Evolutionary conservation across 2,888 invertebrate species (phyloP).

Genomic region (Lysandra coridon): DNA sequence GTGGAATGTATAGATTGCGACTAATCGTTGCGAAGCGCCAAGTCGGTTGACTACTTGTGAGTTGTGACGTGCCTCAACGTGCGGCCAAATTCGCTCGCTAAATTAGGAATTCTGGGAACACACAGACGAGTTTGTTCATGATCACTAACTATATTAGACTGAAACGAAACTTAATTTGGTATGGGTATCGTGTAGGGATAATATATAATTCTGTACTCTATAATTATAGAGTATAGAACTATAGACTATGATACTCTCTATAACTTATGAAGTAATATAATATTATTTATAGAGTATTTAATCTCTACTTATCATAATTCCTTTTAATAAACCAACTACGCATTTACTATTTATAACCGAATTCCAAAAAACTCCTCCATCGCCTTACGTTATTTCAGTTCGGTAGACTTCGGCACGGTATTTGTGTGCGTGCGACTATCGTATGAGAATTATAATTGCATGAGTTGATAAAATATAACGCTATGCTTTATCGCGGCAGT

Average conservation of each 20-base stretch:
- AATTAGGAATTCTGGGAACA: constrained; percentile 24
- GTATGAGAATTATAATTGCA: too few species aligned
- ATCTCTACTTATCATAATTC: too few species aligned
- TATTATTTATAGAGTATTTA: too few species aligned
- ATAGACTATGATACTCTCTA: background rate
- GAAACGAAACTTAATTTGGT: background rate
- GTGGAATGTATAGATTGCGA: constrained; percentile 14
- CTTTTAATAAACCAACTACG: too few species aligned
- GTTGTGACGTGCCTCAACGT: background rate
- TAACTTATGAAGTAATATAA: too few species aligned
- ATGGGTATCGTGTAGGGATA: background rate
- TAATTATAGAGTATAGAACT: background rate
- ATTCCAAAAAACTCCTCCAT: too few species aligned
- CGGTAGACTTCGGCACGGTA: too few species aligned
- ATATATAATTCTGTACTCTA: background rate
- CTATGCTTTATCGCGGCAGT: too few species aligned
- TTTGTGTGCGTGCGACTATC: too few species aligned
- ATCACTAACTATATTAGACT: background rate
- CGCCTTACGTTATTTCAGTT: too few species aligned
- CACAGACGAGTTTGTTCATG: background rate
- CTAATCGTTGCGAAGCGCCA: background rate
- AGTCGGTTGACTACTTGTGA: background rate
- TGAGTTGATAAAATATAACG: too few species aligned
- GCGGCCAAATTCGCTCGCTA: constrained; percentile 20
- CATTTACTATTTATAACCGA: too few species aligned